phyloP scores from a whole-genome alignment of 2,888 invertebrate genomes.

The Nomada fucata region DNA sequence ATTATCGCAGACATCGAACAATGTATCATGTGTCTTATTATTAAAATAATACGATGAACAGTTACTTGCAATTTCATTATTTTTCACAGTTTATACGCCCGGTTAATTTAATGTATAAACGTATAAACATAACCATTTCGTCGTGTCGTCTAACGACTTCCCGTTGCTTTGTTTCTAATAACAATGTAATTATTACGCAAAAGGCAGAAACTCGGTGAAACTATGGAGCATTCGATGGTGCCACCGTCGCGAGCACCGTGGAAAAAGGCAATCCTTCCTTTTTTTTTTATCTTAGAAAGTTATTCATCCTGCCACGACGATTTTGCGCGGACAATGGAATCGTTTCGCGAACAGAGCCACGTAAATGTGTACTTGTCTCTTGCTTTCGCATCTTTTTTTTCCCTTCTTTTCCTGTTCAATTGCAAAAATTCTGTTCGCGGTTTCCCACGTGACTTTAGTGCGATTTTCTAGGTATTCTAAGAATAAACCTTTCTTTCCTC shows the following conservation, averaged over 20 bases:
- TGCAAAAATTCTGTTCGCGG: background rate
- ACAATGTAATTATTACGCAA: constrained; percentile 69
- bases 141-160: constrained; percentile 59
- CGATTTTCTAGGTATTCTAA: background rate
- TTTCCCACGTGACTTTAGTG: constrained; percentile 1
- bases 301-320: constrained; percentile 43
- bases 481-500: background rate
- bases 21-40: background rate
- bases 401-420: background rate
- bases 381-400: constrained; percentile 29
- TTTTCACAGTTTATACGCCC: constrained; percentile 15
- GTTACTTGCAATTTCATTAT: constrained; percentile 19
- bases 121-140: constrained; percentile 36
- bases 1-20: background rate
- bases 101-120: constrained; percentile 46
- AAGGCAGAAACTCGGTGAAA: constrained; percentile 66
- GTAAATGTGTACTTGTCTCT: constrained; percentile 3
- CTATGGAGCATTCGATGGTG: constrained; percentile 40
- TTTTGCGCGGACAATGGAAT: constrained; percentile 51
- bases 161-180: constrained; percentile 62
- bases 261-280: constrained; percentile 55
- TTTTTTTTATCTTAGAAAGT: constrained; percentile 60
- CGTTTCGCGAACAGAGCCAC: constrained; percentile 20
- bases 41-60: background rate
- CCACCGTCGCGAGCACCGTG: constrained; percentile 38